A percentile compares a stretch with the other conserved stretches of the same genome.
Conservation (phyloP, 1,140 invertebrate genomes). For the Bradysia coprophila region DNA sequence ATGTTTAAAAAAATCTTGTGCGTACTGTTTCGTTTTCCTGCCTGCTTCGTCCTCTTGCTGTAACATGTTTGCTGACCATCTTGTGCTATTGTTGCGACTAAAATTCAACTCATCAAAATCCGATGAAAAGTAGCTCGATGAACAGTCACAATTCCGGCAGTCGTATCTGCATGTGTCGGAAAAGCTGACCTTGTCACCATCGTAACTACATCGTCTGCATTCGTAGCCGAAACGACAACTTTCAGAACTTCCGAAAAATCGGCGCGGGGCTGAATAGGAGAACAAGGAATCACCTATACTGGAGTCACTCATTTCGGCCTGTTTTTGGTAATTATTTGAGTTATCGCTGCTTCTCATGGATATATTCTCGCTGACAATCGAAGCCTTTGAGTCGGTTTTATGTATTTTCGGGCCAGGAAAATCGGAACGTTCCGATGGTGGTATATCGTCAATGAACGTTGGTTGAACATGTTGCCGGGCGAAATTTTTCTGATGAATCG, state of each 20-base stretch:
- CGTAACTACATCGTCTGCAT: constrained; percentile 19
- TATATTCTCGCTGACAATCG: constrained; percentile 18
- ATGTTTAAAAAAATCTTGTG: constrained; percentile 23
- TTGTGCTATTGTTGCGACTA: constrained; percentile 2
- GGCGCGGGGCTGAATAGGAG: constrained; percentile 12
- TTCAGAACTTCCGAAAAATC: constrained; percentile 22
- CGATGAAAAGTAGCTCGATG: constrained; percentile 23
- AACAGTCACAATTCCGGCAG: constrained; percentile 22
- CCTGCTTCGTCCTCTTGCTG: not conserved
- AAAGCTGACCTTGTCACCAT: constrained; percentile 21
- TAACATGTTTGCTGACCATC: not conserved
- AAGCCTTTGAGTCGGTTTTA: constrained; percentile 20
- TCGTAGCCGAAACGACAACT: constrained; percentile 20
- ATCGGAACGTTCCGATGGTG: constrained; percentile 6
- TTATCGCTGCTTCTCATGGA: constrained; percentile 20
- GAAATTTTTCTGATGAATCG: constrained; percentile 9
- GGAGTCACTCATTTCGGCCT: constrained; percentile 13
- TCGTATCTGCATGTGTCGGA: constrained; percentile 21
- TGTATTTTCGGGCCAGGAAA: constrained; percentile 17
- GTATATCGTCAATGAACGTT: not conserved
- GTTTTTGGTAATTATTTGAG: constrained; percentile 11
- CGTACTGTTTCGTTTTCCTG: constrained; percentile 19
- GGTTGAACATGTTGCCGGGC: not conserved
- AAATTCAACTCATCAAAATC: constrained; percentile 18
- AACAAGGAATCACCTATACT: constrained; percentile 13